These are phyloP conservation scores for Hyposoter dolosus DNA, from an alignment of 2,888 invertebrate genomes.

Conservation along the genomic window DNA sequence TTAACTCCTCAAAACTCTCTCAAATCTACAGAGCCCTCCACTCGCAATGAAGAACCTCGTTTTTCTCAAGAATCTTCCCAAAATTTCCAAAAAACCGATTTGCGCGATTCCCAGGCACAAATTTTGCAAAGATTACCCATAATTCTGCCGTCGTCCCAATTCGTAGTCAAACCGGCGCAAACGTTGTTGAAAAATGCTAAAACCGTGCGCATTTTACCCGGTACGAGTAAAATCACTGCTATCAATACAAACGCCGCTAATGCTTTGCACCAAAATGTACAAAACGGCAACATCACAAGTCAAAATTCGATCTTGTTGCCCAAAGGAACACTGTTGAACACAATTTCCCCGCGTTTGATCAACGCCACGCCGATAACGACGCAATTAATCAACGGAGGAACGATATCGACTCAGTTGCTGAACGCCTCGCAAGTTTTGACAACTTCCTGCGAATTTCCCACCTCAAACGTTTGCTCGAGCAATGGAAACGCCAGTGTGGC, in stretches of 20 bases:
- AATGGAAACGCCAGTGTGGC: conserved; percentile 62
- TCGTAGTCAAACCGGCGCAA: conserved; percentile 79
- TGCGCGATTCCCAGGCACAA: conserved; percentile 75
- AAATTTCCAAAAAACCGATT: conserved; percentile 62
- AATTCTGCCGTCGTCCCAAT: conserved; percentile 79
- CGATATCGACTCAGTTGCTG: conserved; percentile 75
- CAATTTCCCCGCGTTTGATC: conserved; percentile 77
- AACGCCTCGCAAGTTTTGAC: conserved; percentile 75
- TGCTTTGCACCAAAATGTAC: conserved; percentile 52
- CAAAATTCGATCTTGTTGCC: conserved; percentile 79
- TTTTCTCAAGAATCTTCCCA: conserved; percentile 57
- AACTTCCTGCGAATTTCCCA: conserved; percentile 73
- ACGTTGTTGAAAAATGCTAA: conserved; percentile 77
- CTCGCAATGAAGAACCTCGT: neutral
- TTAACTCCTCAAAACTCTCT: conserved; percentile 30
- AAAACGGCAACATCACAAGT: conserved; percentile 55
- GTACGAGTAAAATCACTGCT: conserved; percentile 70
- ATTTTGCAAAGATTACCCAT: conserved; percentile 77
- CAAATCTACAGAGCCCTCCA: neutral
- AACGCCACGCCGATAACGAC: conserved; percentile 78
- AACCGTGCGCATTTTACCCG: conserved; percentile 77
- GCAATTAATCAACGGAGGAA: conserved; percentile 75
- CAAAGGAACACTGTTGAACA: conserved; percentile 77
- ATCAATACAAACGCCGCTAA: conserved; percentile 41
- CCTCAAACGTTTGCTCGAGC: conserved; percentile 60